phyloP scores from a whole-genome alignment of 2,113 vertebrate species.

The Pristiophorus japonicus region DNA sequence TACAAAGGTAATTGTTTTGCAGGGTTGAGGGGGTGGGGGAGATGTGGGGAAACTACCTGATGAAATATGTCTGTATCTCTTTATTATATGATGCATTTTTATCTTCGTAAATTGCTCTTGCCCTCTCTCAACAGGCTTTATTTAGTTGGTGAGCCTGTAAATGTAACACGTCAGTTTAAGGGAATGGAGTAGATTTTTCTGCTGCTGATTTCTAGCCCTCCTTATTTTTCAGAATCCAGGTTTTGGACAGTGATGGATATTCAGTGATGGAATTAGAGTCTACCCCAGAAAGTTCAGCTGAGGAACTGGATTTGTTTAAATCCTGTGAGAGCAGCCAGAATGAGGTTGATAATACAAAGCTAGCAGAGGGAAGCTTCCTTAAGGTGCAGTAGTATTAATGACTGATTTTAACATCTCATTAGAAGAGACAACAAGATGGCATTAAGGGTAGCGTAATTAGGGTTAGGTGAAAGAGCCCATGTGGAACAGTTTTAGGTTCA shows the following conservation, averaged over 20 bases:
- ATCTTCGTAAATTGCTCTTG: neutral
- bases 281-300: slow-evolving; percentile 59
- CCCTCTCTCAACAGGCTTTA: neutral
- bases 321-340: slow-evolving; percentile 59
- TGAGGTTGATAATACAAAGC: slow-evolving; percentile 55
- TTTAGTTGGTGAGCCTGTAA: neutral
- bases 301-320: slow-evolving; percentile 54
- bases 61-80: neutral
- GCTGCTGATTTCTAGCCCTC: slow-evolving; percentile 45
- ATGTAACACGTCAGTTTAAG: slow-evolving; percentile 1
- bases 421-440: neutral
- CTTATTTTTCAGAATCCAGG: slow-evolving; percentile 61
- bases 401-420: neutral
- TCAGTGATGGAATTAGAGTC: slow-evolving; percentile 65
- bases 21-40: no score
- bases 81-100: neutral
- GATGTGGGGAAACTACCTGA: neutral
- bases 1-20: slow-evolving; percentile 78
- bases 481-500: neutral
- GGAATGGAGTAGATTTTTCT: neutral
- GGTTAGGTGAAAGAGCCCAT: neutral
- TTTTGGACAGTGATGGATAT: slow-evolving; percentile 65
- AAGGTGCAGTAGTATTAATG: slow-evolving; percentile 43
- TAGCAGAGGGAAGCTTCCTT: slow-evolving; percentile 54
- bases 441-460: neutral